These are phyloP conservation scores for Arenaria interpres DNA, from an alignment of 2,113 vertebrate genomes.

Conservation along the genomic window DNA sequence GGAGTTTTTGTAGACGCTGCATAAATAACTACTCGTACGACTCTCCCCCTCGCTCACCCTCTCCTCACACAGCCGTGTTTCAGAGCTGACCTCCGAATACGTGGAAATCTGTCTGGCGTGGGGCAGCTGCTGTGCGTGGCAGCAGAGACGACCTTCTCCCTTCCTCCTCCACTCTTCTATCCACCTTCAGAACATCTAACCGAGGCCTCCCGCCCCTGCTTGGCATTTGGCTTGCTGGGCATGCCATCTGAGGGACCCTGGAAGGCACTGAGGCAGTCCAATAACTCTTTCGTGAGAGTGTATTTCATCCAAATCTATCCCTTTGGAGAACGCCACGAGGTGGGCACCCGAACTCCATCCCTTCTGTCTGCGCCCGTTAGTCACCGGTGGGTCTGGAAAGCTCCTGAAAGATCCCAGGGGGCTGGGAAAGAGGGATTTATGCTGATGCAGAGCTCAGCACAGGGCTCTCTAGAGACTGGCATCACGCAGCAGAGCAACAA, in stretches of 20 bases:
- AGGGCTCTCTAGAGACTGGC: neutral
- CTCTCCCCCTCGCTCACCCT: neutral
- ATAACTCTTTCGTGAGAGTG: neutral
- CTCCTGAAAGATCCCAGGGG: neutral
- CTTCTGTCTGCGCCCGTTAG: fast-evolving
- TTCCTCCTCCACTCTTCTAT: neutral
- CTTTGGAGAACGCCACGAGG: neutral
- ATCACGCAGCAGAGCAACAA: neutral
- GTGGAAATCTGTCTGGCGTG: neutral
- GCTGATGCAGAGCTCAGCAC: fast-evolving
- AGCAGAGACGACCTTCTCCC: neutral
- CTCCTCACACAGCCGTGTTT: slow-evolving; percentile 11
- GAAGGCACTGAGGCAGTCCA: neutral
- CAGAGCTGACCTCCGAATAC: slow-evolving; percentile 4
- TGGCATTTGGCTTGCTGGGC: neutral
- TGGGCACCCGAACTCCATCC: neutral
- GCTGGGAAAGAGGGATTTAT: neutral
- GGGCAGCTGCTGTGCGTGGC: neutral
- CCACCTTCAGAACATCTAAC: neutral
- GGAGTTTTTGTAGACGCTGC: neutral
- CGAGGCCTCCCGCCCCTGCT: neutral
- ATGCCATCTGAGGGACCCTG: neutral
- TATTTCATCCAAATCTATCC: neutral
- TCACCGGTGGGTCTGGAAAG: neutral
- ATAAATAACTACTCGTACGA: neutral